Conservation (phyloP, 2,888 invertebrate species). For the Notodonta ziczac region DNA sequence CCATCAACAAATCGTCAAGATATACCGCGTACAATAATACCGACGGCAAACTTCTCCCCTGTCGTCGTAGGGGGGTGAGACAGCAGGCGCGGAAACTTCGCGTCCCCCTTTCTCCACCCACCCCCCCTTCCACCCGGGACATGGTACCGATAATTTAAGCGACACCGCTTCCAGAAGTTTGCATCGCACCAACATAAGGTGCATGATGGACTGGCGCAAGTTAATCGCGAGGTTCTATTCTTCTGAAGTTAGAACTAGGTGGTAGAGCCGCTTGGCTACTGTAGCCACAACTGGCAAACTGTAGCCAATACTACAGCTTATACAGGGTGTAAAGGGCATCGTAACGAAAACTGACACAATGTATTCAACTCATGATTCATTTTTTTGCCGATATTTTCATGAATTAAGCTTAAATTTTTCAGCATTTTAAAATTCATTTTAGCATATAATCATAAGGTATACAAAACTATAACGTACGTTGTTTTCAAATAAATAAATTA, state of each 20-base stretch:
- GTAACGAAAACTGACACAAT: no score
- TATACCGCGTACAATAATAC: slow-evolving; percentile 6
- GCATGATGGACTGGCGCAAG: slow-evolving; percentile 38
- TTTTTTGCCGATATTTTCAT: no score
- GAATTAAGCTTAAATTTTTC: no score
- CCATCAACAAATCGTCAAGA: slow-evolving; percentile 3
- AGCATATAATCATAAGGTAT: no score
- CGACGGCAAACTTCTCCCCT: slow-evolving; percentile 37
- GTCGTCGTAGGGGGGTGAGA: slow-evolving; percentile 40
- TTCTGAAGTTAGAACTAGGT: not conserved
- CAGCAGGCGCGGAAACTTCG: slow-evolving; percentile 35
- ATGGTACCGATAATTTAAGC: slow-evolving; percentile 65
- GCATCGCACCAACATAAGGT: slow-evolving; percentile 65
- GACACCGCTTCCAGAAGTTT: slow-evolving; percentile 62
- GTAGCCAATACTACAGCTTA: no score
- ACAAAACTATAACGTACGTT: no score
- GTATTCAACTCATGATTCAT: no score
- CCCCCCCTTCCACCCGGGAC: slow-evolving; percentile 33
- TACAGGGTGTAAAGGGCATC: no score
- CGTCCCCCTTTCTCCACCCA: slow-evolving; percentile 12
- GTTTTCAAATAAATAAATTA: no score
- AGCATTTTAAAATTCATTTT: no score
- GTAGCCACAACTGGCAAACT: no score
- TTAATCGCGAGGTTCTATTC: slow-evolving; percentile 6
- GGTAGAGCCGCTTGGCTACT: no score